Evolutionary conservation across 2,797 vertebrate species (phyloP).

Genomic region (Anas acuta): DNA sequence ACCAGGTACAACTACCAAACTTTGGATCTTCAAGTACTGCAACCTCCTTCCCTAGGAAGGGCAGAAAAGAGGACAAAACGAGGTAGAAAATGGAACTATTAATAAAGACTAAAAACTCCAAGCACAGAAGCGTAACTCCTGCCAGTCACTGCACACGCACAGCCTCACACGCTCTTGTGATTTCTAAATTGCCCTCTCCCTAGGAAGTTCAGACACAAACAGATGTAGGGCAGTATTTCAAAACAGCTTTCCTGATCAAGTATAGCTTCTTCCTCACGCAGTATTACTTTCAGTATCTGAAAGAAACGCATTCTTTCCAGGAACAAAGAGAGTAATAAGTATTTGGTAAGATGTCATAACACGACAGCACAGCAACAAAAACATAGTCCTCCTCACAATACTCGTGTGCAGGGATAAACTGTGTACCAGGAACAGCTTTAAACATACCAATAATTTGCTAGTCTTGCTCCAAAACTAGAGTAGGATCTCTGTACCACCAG

Average conservation of each 20-base stretch:
- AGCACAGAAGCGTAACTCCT: neutral
- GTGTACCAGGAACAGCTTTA: neutral
- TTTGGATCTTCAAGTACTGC: neutral
- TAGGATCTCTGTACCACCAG: neutral
- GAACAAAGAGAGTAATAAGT: neutral
- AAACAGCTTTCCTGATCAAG: neutral
- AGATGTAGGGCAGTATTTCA: neutral
- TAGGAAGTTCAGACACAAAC: accelerated
- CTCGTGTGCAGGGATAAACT: neutral
- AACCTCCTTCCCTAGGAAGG: neutral
- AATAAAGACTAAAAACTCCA: neutral
- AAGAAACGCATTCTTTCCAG: neutral
- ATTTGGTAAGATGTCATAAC: neutral
- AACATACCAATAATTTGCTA: neutral
- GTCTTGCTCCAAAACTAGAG: neutral
- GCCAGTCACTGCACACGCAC: neutral
- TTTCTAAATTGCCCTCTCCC: neutral
- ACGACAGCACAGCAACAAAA: neutral
- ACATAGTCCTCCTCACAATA: neutral
- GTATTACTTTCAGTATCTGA: neutral
- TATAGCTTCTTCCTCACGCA: neutral
- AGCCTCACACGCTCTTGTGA: neutral
- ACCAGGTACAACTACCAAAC: neutral
- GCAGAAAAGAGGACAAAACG: neutral
- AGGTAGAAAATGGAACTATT: neutral